A percentile compares a stretch with the other conserved stretches of the same genome.
These are phyloP conservation scores for Notoglanidium macrostoma DNA, from an alignment of 2,797 vertebrate genomes.

Conservation along the genomic window DNA sequence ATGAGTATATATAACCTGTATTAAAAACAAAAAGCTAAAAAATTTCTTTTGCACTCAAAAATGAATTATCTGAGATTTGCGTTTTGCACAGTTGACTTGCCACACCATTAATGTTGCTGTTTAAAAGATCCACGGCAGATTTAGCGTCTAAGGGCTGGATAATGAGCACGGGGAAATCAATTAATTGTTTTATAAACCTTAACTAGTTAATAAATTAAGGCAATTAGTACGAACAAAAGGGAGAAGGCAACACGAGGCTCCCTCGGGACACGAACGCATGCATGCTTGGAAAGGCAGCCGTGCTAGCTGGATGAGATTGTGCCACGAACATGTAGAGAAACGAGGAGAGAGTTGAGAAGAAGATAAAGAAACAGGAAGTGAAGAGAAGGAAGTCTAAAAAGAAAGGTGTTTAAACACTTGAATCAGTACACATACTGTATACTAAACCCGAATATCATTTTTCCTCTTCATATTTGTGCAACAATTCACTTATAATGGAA, in stretches of 20 bases:
- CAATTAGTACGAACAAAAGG: slow-evolving; percentile 75
- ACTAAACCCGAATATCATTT: background rate
- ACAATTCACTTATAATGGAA: background rate
- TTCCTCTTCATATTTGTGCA: background rate
- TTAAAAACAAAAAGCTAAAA: background rate
- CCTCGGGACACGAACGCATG: slow-evolving; percentile 68
- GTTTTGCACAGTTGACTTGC: slow-evolving; percentile 10
- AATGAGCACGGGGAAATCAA: slow-evolving; percentile 67
- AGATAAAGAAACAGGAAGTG: background rate
- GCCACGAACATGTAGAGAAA: slow-evolving; percentile 32
- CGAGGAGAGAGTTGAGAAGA: slow-evolving; percentile 27
- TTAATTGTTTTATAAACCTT: slow-evolving; percentile 77
- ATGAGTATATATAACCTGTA: background rate
- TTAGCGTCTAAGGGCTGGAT: slow-evolving; percentile 47
- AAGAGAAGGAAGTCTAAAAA: background rate
- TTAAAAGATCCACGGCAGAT: slow-evolving; percentile 57
- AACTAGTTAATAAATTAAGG: slow-evolving; percentile 81
- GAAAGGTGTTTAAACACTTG: background rate
- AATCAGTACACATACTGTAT: background rate
- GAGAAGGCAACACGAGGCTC: slow-evolving; percentile 73
- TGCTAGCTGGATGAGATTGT: slow-evolving; percentile 63
- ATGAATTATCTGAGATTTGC: background rate
- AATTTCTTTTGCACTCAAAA: background rate
- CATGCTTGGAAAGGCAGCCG: slow-evolving; percentile 67
- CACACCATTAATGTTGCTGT: slow-evolving; percentile 18